These are phyloP conservation scores for Procavia capensis DNA, from an alignment of 2,113 vertebrate species.

Conservation along the genomic window DNA sequence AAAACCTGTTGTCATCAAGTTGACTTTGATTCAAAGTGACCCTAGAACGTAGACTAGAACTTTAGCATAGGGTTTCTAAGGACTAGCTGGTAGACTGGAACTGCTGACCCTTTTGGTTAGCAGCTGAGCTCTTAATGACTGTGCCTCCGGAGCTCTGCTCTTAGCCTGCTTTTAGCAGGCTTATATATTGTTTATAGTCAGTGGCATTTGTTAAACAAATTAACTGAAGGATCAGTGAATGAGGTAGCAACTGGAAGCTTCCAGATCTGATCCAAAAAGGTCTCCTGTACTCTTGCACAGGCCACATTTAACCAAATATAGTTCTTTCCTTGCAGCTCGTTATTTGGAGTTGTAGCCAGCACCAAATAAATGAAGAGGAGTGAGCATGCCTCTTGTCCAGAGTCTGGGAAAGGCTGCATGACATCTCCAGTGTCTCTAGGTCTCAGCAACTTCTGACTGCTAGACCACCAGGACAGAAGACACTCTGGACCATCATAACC, in stretches of 20 bases:
- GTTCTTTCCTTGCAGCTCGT: background rate
- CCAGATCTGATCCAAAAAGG: background rate
- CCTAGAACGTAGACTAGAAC: too few relatives aligned
- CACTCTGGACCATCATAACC: too few relatives aligned
- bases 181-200: too few relatives aligned
- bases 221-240: background rate
- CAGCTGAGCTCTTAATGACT: too few relatives aligned
- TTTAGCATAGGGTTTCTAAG: too few relatives aligned
- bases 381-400: fast-evolving
- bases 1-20: too few relatives aligned
- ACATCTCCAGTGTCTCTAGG: background rate
- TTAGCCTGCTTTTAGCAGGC: background rate
- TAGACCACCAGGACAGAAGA: background rate
- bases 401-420: background rate
- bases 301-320: background rate
- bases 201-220: background rate
- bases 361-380: background rate
- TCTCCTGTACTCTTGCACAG: background rate
- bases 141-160: background rate
- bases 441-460: background rate
- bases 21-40: too few relatives aligned
- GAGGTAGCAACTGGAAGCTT: background rate
- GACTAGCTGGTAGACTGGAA: too few relatives aligned
- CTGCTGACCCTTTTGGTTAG: too few relatives aligned
- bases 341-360: background rate